Evolutionary conservation across 1,140 invertebrate species (phyloP).

Genomic region (Pseudomyrmex cubaensis): DNA sequence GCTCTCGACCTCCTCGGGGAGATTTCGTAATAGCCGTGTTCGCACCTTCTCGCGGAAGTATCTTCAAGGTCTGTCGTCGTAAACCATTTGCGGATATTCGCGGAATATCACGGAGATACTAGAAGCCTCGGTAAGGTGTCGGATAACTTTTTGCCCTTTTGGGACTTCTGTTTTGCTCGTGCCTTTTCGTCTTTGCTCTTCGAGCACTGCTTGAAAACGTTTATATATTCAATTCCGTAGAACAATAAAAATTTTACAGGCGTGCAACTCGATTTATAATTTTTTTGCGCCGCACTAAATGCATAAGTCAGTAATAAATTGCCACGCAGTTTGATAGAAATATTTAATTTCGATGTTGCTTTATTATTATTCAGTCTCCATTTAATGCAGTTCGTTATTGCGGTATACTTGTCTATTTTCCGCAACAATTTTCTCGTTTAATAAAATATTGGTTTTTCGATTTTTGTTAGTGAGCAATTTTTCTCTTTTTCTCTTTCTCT

Average conservation of each 20-base stretch:
- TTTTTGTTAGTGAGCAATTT: background rate
- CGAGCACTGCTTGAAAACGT: background rate
- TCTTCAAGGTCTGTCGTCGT: constrained; percentile 3
- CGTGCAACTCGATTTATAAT: constrained; percentile 4
- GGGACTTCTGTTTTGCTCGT: too few species aligned
- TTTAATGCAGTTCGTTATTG: background rate
- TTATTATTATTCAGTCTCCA: background rate
- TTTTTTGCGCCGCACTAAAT: background rate
- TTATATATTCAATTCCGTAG: background rate
- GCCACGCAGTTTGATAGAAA: background rate
- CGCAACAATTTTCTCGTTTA: background rate
- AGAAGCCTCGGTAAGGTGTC: background rate
- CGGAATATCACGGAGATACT: background rate
- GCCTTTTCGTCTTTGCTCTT: background rate
- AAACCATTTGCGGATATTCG: constrained; percentile 11
- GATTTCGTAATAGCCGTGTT: constrained; percentile 23
- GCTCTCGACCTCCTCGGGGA: background rate
- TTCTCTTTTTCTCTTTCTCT: background rate
- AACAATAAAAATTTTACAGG: constrained; percentile 8
- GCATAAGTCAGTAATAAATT: constrained; percentile 1
- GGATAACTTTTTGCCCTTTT: background rate
- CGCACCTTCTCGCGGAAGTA: constrained; percentile 39
- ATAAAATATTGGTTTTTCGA: constrained; percentile 1
- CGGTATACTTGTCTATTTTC: background rate
- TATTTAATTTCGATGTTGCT: background rate